Percentiles rank a stretch among this genome's conserved stretches.
Conservation (phyloP, 2,888 invertebrate species). For the Parnassius apollo region DNA sequence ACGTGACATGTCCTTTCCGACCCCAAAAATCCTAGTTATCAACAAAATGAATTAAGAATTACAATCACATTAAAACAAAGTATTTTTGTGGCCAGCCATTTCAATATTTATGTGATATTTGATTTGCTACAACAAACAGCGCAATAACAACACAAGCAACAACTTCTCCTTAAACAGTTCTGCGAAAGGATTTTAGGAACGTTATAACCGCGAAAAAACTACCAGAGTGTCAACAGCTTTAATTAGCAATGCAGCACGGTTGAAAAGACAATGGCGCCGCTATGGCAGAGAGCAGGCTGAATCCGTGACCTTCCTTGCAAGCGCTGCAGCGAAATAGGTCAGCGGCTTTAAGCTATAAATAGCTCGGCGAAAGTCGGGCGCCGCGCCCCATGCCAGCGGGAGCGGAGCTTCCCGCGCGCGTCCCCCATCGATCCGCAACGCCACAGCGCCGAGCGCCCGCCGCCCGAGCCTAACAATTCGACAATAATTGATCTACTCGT, state of each 20-base stretch:
- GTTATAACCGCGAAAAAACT: constrained; percentile 49
- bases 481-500: constrained; percentile 48
- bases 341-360: constrained; percentile 81
- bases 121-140: background rate
- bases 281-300: constrained; percentile 71
- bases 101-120: background rate
- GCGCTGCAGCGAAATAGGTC: constrained; percentile 80
- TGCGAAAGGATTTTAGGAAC: constrained; percentile 41
- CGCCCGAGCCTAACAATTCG: constrained; percentile 41
- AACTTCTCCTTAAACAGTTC: constrained; percentile 39
- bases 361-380: constrained; percentile 79
- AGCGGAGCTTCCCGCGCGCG: constrained; percentile 45
- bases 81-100: constrained; percentile 7
- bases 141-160: constrained; percentile 1
- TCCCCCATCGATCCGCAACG: constrained; percentile 44
- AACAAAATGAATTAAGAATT: constrained; percentile 28
- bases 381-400: constrained; percentile 68
- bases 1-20: constrained; percentile 20
- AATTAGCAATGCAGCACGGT: constrained; percentile 77
- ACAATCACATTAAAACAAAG: constrained; percentile 5
- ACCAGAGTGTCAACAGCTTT: constrained; percentile 75
- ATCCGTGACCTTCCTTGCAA: constrained; percentile 79
- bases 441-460: constrained; percentile 31
- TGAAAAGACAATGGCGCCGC: constrained; percentile 76
- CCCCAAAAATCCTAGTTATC: constrained; percentile 21